Base-by-base conservation (phyloP, 2,797 vertebrate species). In the Micropoecilia bifurca region DNA sequence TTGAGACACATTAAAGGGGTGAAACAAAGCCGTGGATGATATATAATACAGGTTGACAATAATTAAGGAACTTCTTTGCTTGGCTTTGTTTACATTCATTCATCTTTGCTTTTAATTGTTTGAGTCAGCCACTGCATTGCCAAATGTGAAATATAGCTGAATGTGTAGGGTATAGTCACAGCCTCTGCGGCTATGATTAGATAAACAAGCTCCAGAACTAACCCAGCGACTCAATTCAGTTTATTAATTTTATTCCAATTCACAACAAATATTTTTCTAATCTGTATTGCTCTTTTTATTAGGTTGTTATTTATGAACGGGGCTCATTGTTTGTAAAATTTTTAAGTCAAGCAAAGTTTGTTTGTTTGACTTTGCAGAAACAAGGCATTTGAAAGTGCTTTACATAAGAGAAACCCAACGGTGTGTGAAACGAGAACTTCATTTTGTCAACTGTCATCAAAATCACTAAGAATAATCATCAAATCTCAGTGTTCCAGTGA, bases 31-130 rank as follows among this genome's bases (percentile, higher is more conserved):
- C 69, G 69, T n/a, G 0, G 22, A 82, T 75, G 71, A 33, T 0
- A 12, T 61, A 63, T 33, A 20, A 12, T 46, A 12, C 61, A 73
- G 33, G 41, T 47, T 48, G 71, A 45, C 75, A 83, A 50, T 61
- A 39, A 83, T 85, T 79, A 80, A 73, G 75, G 69, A 14, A 41
- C 73, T 25, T 57, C 69, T 71, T n/a, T 53, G 59, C 22, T 39
- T 77, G 41, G 45, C 72, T 16, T 45, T 47, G 30, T 46, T 59
- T 75, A 28, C 36, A 4, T 83, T 47, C 2, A 33, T 77, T 75
- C 9, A 16, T 78, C 30, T 43, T 12, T n/a, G 0, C 46, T 63
- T 47, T 46, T 30, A 48, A 50, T 43, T n/a, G 33, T 63, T 76
- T 72, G 20, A 69, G 46, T 30, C 30, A 39, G 50, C 30, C n/a